Evolutionary conservation across 2,888 invertebrate species (phyloP).

Genomic region (Drosophila kokeensis): DNA sequence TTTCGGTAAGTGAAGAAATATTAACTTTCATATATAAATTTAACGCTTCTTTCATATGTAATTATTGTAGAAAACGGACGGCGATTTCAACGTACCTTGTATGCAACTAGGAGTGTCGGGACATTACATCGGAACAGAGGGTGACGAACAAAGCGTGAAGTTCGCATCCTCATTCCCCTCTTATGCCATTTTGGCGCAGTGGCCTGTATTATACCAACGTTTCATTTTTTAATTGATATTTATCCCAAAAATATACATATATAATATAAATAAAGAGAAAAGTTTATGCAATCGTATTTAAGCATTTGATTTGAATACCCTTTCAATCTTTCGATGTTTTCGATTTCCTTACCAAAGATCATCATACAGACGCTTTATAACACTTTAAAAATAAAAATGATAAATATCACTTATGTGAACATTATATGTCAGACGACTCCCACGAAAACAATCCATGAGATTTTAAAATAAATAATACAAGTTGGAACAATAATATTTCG

Average conservation of each 20-base stretch:
- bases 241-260: background rate
- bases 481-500: background rate
- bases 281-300: background rate
- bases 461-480: background rate
- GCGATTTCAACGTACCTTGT: slow-evolving; percentile 61
- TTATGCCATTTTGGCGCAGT: slow-evolving; percentile 85
- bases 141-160: slow-evolving; percentile 84
- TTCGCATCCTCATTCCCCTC: slow-evolving; percentile 84
- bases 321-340: background rate
- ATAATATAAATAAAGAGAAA: slow-evolving; percentile 80
- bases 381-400: background rate
- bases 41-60: background rate
- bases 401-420: background rate
- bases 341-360: background rate
- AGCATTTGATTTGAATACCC: background rate
- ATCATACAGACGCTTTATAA: background rate
- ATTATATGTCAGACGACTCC: background rate
- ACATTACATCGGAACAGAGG: slow-evolving; percentile 84
- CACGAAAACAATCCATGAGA: background rate
- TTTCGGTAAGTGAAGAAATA: slow-evolving; percentile 43
- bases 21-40: background rate
- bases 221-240: slow-evolving; percentile 68
- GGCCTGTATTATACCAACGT: slow-evolving; percentile 85
- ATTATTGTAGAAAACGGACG: slow-evolving; percentile 49
- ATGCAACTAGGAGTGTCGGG: slow-evolving; percentile 85